Evolutionary conservation across 2,113 vertebrate species (phyloP).

Genomic region (Vireo altiloquus): DNA sequence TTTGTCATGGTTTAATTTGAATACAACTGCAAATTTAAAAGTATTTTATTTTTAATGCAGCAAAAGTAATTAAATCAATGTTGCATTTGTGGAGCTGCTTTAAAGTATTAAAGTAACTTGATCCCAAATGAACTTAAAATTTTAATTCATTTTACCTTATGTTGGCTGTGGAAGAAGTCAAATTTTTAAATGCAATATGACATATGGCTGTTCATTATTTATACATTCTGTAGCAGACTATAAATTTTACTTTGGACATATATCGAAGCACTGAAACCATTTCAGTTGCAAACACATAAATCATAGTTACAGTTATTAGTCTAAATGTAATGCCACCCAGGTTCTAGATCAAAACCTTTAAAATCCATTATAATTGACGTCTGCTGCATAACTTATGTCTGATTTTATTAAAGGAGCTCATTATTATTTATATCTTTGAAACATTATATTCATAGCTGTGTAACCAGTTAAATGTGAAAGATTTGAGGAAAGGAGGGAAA

Average conservation of each 20-base stretch:
- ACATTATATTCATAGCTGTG: slow-evolving; percentile 47
- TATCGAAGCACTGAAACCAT: slow-evolving; percentile 76
- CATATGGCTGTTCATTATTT: slow-evolving; percentile 84
- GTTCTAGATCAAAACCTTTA: slow-evolving; percentile 83
- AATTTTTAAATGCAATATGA: slow-evolving; percentile 79
- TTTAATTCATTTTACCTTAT: slow-evolving; percentile 77
- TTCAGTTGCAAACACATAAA: slow-evolving; percentile 80
- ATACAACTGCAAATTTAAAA: neutral
- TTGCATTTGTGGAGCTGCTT: slow-evolving; percentile 50
- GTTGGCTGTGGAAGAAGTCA: slow-evolving; percentile 70
- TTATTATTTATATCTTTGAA: slow-evolving; percentile 78
- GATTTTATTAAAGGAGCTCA: slow-evolving; percentile 78
- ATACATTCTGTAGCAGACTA: slow-evolving; percentile 81
- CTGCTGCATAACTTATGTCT: slow-evolving; percentile 73
- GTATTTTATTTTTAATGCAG: slow-evolving; percentile 46
- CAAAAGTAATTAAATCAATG: slow-evolving; percentile 63
- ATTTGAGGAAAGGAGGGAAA: neutral
- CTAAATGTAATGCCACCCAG: slow-evolving; percentile 76
- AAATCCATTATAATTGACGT: slow-evolving; percentile 78
- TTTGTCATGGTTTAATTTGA: neutral
- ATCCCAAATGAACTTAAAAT: slow-evolving; percentile 74
- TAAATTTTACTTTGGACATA: slow-evolving; percentile 82
- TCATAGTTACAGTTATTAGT: slow-evolving; percentile 81
- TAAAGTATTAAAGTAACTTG: slow-evolving; percentile 67
- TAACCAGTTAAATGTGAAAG: slow-evolving; percentile 55